Evolutionary conservation across 2,888 invertebrate species (phyloP).

Genomic region (Drosophila merina): DNA sequence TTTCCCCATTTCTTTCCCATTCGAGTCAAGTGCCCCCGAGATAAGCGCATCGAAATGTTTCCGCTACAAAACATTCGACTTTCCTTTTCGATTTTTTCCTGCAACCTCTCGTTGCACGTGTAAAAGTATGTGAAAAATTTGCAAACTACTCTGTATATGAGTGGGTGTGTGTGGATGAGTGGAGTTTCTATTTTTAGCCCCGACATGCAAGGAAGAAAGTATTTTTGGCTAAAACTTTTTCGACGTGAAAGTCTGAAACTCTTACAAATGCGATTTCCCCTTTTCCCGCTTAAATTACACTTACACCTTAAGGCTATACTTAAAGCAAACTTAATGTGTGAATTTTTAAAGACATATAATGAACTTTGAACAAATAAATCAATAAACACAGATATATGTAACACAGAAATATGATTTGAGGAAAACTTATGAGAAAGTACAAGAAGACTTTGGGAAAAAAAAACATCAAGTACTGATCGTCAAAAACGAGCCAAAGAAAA

Average conservation of each 20-base stretch:
- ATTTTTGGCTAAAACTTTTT: constrained; percentile 43
- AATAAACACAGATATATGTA: constrained; percentile 22
- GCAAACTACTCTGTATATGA: constrained; percentile 5
- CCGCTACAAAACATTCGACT: constrained; percentile 44
- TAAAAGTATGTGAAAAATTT: constrained; percentile 8
- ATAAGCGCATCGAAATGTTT: constrained; percentile 72
- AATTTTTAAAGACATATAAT: not conserved
- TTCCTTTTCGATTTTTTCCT: not conserved
- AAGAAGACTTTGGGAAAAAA: constrained; percentile 21
- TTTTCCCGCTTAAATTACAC: constrained; percentile 24
- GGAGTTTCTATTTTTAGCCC: constrained; percentile 50
- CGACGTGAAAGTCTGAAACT: constrained; percentile 49
- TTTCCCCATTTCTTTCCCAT: constrained; percentile 16
- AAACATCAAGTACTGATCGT: constrained; percentile 27
- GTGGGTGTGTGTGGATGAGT: constrained; percentile 8
- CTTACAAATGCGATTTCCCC: not conserved
- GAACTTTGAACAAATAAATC: constrained; percentile 15
- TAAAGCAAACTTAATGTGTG: constrained; percentile 16
- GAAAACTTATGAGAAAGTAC: constrained; percentile 15
- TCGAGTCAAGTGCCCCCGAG: constrained; percentile 72
- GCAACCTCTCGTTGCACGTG: not conserved
- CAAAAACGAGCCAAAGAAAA: constrained; percentile 56
- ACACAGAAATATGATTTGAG: constrained; percentile 29
- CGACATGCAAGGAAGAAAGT: constrained; percentile 55
- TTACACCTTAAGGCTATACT: constrained; percentile 12